Evolutionary conservation across 2,888 invertebrate genomes (phyloP), one percentile per base, ranked within the genome.

Genomic region (Cantharis nigra): DNA sequence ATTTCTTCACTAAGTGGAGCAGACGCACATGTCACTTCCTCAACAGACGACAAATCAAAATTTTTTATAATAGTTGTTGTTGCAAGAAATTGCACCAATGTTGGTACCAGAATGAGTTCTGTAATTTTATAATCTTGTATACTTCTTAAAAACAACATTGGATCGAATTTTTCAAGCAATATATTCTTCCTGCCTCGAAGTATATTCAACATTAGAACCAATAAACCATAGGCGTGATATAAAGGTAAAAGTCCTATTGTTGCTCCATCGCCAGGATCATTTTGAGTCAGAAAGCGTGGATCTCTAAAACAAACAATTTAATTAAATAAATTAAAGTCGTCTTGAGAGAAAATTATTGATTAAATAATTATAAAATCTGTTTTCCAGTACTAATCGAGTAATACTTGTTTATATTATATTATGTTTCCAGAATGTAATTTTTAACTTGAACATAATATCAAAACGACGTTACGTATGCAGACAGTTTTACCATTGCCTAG

Each of bases 221-320:
- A 89, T 83, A 93, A 93, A 0, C 94, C 94, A 83, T 93, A 96
- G 0, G 92, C 91, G 87, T 96, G 95, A 86, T 93, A 95, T 90
- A 94, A 93, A 9, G 96, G 96, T 80, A 95, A 91, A 63, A 95
- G 87, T 0, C 91, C 91, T 69, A 94, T 84, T 63, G 11, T 49
- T n/a, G 70, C 20, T 28, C 30, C 30, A 14, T 70, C 3, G 3
- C 30, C 70, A n/a, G 49, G 49, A 16, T 28, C 0, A 20, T 0
- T 3, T n/a, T n/a, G 13, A 9, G 13, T 13, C 23, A 23, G 9
- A 67, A 23, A 67, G 11, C 65, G 65, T 7, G 20, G 23, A 26
- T 67, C 26, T 3, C 65, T 67, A 67, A 67, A 49, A 2, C 3
- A 49, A 49, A 49, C 2, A 67, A 23, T 20, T 67, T 26, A 26